A percentile compares a stretch with the other conserved stretches of the same genome.
phyloP scores from a whole-genome alignment of 2,113 vertebrate genomes.

The Datnioides undecimradiatus region DNA sequence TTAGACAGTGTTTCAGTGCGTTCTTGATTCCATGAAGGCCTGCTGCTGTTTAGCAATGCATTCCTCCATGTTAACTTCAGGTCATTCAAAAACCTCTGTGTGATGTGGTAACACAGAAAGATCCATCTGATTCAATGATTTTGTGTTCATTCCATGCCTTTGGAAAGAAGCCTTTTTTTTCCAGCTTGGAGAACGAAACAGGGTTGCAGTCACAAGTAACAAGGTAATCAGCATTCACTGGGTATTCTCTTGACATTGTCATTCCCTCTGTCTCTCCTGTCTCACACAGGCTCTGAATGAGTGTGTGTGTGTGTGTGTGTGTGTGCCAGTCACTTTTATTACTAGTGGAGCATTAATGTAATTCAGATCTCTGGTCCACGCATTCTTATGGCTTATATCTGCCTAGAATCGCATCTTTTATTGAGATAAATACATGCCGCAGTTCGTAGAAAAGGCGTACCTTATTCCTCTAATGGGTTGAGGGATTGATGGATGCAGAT shows the following conservation, averaged over 20 bases:
- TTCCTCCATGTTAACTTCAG: background rate
- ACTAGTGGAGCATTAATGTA: background rate
- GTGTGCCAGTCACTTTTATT: background rate
- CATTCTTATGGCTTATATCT: background rate
- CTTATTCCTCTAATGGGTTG: background rate
- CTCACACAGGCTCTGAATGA: background rate
- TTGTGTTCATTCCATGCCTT: background rate
- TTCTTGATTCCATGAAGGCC: conserved; percentile 27
- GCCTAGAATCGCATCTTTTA: conserved; percentile 11
- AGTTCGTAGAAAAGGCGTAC: background rate
- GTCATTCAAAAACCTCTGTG: background rate
- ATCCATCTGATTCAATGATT: background rate
- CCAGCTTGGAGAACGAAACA: background rate
- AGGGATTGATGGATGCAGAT: conserved; percentile 12
- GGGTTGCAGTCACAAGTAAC: conserved; percentile 1
- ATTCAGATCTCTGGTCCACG: background rate
- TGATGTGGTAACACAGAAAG: background rate
- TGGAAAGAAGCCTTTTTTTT: background rate
- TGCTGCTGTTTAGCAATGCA: conserved; percentile 3
- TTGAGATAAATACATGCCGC: conserved; percentile 13
- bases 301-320: background rate
- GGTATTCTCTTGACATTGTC: conserved; percentile 1
- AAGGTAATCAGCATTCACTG: conserved; percentile 26
- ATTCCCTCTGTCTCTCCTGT: background rate
- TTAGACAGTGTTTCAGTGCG: conserved; percentile 19